Base-by-base conservation (phyloP, 2,888 invertebrate genomes). In the Venusia cambrica region DNA sequence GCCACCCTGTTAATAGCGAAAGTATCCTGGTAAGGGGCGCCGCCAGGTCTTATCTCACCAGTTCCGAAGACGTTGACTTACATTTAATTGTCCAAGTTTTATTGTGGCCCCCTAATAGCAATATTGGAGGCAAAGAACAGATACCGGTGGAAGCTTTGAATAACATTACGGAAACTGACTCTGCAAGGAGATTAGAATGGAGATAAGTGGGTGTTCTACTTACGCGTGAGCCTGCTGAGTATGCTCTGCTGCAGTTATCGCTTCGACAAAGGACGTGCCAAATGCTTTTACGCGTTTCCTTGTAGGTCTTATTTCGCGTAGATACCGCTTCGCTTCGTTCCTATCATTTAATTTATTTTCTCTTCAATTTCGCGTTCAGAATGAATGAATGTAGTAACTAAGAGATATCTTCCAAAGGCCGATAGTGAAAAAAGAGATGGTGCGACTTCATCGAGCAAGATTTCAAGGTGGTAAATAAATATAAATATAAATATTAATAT, bases 71-170 rank as follows among this genome's bases (percentile, higher is more conserved):
- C 74, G 65, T 66, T 68, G 73, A 78, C 72, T 81, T 74, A 78
- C 77, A 73, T 83, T 81, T 83, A 83, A 84, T 77, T 83, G 83
- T 80, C 67, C 70, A 84, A 84, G 80, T 84, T 83, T 77, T 80
- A 84, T 76, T 81, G 69, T 73, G 70, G 67, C 67, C 62, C 65
- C 72, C 70, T 73, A 73, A 76, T 74, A 74, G 71, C 71, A 73
- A 69, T 74, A 75, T 74, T 69, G 66, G 60, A 63, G 64, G 60
- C 64, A 61, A 62, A 62, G 63, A 65, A 64, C 63, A 63, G 68
- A 68, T 70, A 71, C 61, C 55, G 37, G n/a, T n/a, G n/a, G n/a
- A 51, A 59, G 56, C 57, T 65, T 59, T 68, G 62, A 62, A 62
- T 66, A 63, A 54, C 58, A 66, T 63, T 64, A 57, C 57, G 51